A percentile compares a stretch with the other conserved stretches of the same genome.
phyloP scores from a whole-genome alignment of 2,797 vertebrate genomes.

The Onychomys torridus region DNA sequence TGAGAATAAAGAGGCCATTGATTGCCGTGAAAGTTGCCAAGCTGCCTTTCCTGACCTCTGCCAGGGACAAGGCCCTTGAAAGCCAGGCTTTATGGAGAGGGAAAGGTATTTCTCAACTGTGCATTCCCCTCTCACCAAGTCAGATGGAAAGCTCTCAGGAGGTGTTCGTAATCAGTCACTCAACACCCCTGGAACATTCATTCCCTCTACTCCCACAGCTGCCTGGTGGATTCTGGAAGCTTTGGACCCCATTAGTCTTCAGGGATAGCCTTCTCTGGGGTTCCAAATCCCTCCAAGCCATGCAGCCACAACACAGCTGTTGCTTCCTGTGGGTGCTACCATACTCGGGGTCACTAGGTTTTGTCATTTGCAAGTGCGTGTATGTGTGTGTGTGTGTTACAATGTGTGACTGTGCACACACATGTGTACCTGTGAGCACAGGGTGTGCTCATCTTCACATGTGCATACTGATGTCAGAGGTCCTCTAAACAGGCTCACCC shows the following conservation, averaged over 20 bases:
- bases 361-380: neutral
- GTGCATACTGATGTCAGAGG: neutral
- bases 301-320: neutral
- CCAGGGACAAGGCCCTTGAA: constrained; percentile 21
- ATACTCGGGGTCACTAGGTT: neutral
- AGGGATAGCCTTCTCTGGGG: neutral
- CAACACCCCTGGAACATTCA: neutral
- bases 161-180: neutral
- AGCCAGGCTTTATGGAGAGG: neutral
- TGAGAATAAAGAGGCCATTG: constrained; percentile 62
- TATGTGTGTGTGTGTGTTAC: neutral
- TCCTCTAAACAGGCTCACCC: neutral
- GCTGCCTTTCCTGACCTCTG: constrained; percentile 37
- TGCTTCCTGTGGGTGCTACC: neutral
- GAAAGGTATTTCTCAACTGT: constrained; percentile 20
- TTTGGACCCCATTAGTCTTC: neutral
- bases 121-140: neutral
- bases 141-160: neutral
- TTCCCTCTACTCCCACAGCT: neutral
- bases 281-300: neutral
- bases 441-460: neutral
- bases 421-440: too few species aligned
- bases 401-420: neutral
- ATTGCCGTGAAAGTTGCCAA: constrained; percentile 17
- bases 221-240: neutral